phyloP scores from a whole-genome alignment of 1,140 invertebrate genomes.

The Odontomachus brunneus region DNA sequence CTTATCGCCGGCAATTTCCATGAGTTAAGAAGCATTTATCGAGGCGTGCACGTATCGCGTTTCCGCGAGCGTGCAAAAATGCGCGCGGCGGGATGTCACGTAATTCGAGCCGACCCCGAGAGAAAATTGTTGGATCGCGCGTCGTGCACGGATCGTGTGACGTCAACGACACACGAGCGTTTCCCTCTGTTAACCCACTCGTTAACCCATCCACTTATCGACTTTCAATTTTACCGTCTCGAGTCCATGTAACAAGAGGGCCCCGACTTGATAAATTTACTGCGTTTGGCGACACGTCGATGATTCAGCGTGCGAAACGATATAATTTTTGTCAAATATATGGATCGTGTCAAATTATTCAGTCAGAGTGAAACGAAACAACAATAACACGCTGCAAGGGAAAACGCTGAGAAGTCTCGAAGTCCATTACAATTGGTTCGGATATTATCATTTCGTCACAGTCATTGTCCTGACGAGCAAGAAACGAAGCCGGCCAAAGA shows the following conservation, averaged over 20 bases:
- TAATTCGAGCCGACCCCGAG: constrained; percentile 58
- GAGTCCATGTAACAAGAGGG: constrained; percentile 64
- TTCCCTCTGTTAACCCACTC: constrained; percentile 66
- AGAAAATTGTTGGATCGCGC: constrained; percentile 68
- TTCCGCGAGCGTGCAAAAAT: constrained; percentile 58
- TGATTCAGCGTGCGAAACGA: background rate
- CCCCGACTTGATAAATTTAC: constrained; percentile 62
- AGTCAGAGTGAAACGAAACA: too few relatives aligned
- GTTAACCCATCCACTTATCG: constrained; percentile 62
- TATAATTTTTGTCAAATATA: too few relatives aligned
- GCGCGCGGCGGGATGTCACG: constrained; percentile 23
- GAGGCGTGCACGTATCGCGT: constrained; percentile 42
- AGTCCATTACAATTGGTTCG: too few relatives aligned
- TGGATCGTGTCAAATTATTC: too few relatives aligned
- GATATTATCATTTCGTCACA: background rate
- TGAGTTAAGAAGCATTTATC: constrained; percentile 59
- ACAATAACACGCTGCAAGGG: too few relatives aligned
- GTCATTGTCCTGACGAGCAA: too few relatives aligned
- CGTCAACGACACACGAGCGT: constrained; percentile 55
- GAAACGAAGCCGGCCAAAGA: background rate
- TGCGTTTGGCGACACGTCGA: constrained; percentile 5
- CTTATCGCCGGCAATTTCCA: constrained; percentile 6
- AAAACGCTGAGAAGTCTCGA: too few relatives aligned
- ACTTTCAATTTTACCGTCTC: constrained; percentile 70
- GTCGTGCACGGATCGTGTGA: constrained; percentile 44